These are phyloP conservation scores for Orientallactaga sibirica DNA, from an alignment of 2,797 vertebrate species.

Conservation along the genomic window DNA sequence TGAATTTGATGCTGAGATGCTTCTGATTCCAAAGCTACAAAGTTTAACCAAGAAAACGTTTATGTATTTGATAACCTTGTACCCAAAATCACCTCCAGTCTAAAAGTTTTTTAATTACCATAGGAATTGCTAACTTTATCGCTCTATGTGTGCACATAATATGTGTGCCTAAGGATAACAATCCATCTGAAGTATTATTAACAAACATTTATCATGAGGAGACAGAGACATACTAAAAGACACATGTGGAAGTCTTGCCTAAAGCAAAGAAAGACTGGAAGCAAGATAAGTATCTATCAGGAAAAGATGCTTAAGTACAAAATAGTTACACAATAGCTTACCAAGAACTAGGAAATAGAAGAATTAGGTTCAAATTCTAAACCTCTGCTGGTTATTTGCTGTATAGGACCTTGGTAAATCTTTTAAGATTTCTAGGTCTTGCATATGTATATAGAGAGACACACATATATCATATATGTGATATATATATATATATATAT, in stretches of 20 bases:
- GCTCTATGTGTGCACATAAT: neutral
- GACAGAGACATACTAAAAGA: neutral
- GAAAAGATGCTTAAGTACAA: neutral
- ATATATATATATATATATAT: no score
- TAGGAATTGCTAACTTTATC: neutral
- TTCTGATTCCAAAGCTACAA: constrained; percentile 1
- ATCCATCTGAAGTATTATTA: neutral
- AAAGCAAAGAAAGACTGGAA: neutral
- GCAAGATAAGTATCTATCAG: neutral
- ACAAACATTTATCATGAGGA: neutral
- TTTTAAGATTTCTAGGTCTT: neutral
- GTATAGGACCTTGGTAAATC: neutral
- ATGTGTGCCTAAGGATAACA: neutral
- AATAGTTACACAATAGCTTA: neutral
- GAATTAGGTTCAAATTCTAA: neutral
- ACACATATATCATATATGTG: no score
- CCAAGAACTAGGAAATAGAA: neutral
- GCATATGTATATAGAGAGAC: neutral
- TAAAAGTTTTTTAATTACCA: neutral
- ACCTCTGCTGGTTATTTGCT: neutral
- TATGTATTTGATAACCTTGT: neutral
- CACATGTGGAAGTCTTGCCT: neutral
- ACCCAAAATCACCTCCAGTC: neutral
- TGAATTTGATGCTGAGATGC: neutral
- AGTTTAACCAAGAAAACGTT: neutral